Evolutionary conservation across 2,113 vertebrate species (phyloP).

Genomic region (Malaclemys terrapin): DNA sequence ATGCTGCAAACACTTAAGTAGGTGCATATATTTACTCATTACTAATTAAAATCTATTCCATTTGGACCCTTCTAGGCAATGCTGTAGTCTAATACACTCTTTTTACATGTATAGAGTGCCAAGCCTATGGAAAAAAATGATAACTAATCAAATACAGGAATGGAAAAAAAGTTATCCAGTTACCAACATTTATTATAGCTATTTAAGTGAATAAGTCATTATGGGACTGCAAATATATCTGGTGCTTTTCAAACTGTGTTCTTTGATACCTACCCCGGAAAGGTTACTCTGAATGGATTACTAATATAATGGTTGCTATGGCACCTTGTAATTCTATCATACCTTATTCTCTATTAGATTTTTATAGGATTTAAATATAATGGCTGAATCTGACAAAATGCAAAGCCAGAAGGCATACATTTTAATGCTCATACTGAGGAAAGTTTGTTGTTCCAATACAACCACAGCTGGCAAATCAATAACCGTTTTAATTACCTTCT

Average conservation of each 20-base stretch:
- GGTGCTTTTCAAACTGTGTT: slow-evolving; percentile 54
- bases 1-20: background rate
- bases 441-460: background rate
- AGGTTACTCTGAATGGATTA: slow-evolving; percentile 11
- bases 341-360: background rate
- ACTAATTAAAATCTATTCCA: background rate
- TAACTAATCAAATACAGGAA: slow-evolving; percentile 29
- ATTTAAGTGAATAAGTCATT: slow-evolving; percentile 52
- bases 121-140: background rate
- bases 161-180: slow-evolving; percentile 20
- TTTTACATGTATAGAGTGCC: background rate
- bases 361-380: too few species aligned
- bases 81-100: background rate
- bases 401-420: slow-evolving; percentile 20
- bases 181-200: slow-evolving; percentile 44
- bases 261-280: slow-evolving; percentile 51
- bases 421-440: background rate
- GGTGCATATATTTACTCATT: background rate
- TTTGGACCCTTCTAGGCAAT: background rate
- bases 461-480: background rate
- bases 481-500: background rate
- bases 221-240: background rate
- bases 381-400: background rate
- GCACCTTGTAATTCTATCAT: slow-evolving; percentile 37
- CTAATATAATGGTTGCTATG: slow-evolving; percentile 60